These are phyloP conservation scores for Epinephelus moara DNA, from an alignment of 2,113 vertebrate species.

Conservation along the genomic window DNA sequence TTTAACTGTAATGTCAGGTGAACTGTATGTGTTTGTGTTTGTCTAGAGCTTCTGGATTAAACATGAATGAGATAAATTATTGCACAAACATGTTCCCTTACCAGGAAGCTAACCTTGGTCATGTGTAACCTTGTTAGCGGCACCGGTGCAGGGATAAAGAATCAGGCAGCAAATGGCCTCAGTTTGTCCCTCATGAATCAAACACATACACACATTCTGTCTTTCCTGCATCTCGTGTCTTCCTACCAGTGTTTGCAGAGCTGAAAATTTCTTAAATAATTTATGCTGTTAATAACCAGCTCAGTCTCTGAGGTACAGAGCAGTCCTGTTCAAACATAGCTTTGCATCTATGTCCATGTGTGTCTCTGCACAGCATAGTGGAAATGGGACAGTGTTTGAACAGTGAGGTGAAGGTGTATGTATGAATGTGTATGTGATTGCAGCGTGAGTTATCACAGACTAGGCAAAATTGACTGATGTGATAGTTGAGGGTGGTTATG, in stretches of 20 bases:
- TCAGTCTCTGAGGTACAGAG: conserved; percentile 71
- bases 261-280: conserved; percentile 86
- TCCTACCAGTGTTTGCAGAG: conserved; percentile 77
- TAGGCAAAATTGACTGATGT: conserved; percentile 78
- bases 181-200: conserved; percentile 56
- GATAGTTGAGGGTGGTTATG: conserved; percentile 67
- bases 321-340: conserved; percentile 80
- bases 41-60: conserved; percentile 26
- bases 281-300: conserved; percentile 85
- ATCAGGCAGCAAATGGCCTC: conserved; percentile 62
- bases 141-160: conserved; percentile 60
- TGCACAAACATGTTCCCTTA: conserved; percentile 34
- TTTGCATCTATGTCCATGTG: conserved; percentile 35
- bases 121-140: conserved; percentile 69
- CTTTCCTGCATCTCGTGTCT: conserved; percentile 42
- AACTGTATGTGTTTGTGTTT: conserved; percentile 13
- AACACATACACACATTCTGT: conserved; percentile 40
- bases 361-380: conserved; percentile 47
- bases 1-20: conserved; percentile 21
- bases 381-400: conserved; percentile 79
- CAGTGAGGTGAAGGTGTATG: conserved; percentile 73
- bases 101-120: conserved; percentile 60
- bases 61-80: conserved; percentile 41
- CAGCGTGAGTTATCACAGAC: conserved; percentile 82
- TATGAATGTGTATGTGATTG: conserved; percentile 81